Percentiles rank a stretch among this genome's conserved stretches.
Conservation (phyloP, 2,113 vertebrate species). For the Pachycephala philippinensis region DNA sequence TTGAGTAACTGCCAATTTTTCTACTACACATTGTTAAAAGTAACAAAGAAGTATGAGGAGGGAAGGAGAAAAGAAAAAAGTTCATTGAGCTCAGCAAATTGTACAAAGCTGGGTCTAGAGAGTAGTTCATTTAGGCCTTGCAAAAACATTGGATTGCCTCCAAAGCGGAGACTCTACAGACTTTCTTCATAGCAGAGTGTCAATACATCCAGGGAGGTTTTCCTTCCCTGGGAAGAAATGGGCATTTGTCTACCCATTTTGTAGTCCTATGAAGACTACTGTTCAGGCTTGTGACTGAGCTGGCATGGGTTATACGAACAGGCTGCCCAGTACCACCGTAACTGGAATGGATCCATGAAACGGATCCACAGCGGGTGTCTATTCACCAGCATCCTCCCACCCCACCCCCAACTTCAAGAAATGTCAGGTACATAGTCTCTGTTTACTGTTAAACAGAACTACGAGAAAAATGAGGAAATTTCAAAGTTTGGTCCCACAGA, state of each 20-base stretch:
- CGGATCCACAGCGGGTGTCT: background rate
- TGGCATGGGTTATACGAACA: background rate
- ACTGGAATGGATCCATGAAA: background rate
- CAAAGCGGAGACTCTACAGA: constrained; percentile 29
- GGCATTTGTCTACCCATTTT: constrained; percentile 23
- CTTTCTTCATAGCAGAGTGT: constrained; percentile 15
- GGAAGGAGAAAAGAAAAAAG: background rate
- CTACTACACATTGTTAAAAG: constrained; percentile 52
- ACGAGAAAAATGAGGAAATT: background rate
- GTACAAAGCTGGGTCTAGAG: constrained; percentile 28
- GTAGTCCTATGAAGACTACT: background rate
- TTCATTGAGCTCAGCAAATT: constrained; percentile 27
- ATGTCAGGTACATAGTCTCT: background rate
- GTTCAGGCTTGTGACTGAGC: background rate
- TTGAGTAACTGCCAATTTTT: constrained; percentile 61
- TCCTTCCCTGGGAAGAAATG: constrained; percentile 32
- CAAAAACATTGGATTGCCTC: constrained; percentile 55
- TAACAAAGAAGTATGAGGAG: constrained; percentile 13
- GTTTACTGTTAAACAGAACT: background rate
- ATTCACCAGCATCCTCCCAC: background rate
- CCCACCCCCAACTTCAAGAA: background rate
- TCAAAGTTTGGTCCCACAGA: background rate
- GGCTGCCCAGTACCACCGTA: background rate
- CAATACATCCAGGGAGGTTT: constrained; percentile 23
- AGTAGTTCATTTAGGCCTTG: constrained; percentile 34